Base-by-base conservation (phyloP, 2,888 invertebrate species). In the Meteorus cinctellus region DNA sequence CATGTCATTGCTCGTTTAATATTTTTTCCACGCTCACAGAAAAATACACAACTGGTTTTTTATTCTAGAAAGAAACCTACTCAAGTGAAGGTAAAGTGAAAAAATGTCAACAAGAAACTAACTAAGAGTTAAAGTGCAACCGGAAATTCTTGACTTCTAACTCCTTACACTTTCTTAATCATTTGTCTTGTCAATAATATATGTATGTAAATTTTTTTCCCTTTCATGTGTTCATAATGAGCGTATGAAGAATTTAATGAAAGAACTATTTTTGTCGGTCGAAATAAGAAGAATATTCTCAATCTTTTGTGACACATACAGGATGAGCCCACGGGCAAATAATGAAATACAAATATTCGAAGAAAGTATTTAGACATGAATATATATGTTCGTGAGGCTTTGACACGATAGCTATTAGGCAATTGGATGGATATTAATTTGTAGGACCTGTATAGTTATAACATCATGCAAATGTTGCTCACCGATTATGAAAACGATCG, bases 31-130 rank as follows among this genome's bases (percentile, higher is more conserved):
- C 6, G 19, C 19, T 19, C 8, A 55, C 19, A 55, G 24, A 55
- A 55, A 55, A 55, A 55, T 55, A 55, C n/a, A 55, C 55, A 55
- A 55, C 55, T 19, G 55, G 55, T 55, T 55, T 55, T 55, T 55
- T 24, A 6, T n/a, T 55, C n/a, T 55, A 55, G 19, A 55, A 19
- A 55, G 55, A 55, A 55, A 55, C n/a, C 19, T 4, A 55, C 55
- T 55, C 6, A 0, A 34, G 55, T 19, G 12, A 55, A 55, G 19
- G 8, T 19, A 19, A 19, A 55, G 19, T 19, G n/a, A 55, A 19
- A 55, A 55, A 55, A 19, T 55, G 55, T 55, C 55, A 55, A 55
- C 55, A 55, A 55, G 55, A 55, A 55, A 55, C 19, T 55, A 19
- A 55, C 19, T 19, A 6, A 55, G 55, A 55, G 55, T 19, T 19